Conservation (phyloP, 2,113 vertebrate species). For the Saccopteryx leptura region DNA sequence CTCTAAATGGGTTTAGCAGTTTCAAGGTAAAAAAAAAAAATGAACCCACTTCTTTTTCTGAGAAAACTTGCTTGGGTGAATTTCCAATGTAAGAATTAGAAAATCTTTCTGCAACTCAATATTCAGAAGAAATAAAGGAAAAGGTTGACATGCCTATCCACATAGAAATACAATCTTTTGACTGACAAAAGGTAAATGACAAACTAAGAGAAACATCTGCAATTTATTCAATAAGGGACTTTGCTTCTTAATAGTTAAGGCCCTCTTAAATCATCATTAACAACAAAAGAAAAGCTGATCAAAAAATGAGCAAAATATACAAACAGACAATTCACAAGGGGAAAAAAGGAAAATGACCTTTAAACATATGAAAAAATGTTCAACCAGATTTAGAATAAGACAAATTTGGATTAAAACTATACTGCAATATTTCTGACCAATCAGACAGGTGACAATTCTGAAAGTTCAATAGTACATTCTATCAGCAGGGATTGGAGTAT, state of each 20-base stretch:
- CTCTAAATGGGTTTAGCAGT: not conserved
- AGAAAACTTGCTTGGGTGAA: conserved; percentile 48
- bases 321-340: not conserved
- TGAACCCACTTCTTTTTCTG: conserved; percentile 51
- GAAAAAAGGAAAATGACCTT: not conserved
- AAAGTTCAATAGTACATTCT: not conserved
- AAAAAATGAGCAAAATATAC: not conserved
- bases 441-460: not conserved
- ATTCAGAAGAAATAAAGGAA: conserved; percentile 40
- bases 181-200: conserved; percentile 55
- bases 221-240: not conserved
- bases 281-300: not conserved
- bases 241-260: not conserved
- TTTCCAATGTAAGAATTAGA: conserved; percentile 1
- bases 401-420: conserved; percentile 40
- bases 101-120: conserved; percentile 41
- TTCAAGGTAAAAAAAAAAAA: conserved; percentile 43
- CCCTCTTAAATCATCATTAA: not conserved
- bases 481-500: not conserved
- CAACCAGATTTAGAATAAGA: conserved; percentile 15
- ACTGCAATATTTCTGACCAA: not conserved
- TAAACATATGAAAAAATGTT: not conserved
- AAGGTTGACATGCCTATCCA: not conserved
- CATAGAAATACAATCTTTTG: not conserved
- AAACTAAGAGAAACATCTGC: not conserved